These are phyloP conservation scores for Bagarius yarrelli DNA, from an alignment of 2,113 vertebrate genomes.

Conservation along the genomic window DNA sequence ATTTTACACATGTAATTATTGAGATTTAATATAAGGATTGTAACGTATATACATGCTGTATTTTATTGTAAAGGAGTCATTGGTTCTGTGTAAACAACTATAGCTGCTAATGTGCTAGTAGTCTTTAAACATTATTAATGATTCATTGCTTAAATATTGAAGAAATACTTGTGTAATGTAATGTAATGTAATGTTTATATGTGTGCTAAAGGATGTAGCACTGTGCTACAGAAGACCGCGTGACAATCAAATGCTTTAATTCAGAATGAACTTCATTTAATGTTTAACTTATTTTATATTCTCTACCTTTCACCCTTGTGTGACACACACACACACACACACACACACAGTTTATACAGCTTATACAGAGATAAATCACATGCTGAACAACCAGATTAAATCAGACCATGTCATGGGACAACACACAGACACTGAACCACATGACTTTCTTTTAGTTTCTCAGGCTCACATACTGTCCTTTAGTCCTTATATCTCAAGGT, in stretches of 20 bases:
- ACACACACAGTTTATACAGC: not conserved
- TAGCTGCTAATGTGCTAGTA: not conserved
- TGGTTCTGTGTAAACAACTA: not conserved
- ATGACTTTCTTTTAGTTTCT: conserved; percentile 23
- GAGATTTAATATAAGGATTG: not conserved
- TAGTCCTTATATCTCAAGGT: not conserved
- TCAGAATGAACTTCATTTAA: not conserved
- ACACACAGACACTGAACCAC: conserved; percentile 23
- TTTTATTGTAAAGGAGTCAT: not conserved
- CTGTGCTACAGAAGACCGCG: not conserved
- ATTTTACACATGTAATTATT: not conserved
- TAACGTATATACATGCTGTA: not conserved
- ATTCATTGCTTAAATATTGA: not conserved
- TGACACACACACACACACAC: not conserved
- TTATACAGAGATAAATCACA: conserved; percentile 30
- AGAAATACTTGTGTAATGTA: not conserved
- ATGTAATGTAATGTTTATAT: too few relatives aligned
- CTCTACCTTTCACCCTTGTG: not conserved
- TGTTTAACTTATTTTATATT: not conserved
- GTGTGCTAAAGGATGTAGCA: not conserved
- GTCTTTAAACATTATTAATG: not conserved
- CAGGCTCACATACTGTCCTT: not conserved
- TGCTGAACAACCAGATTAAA: conserved; percentile 37
- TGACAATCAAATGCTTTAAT: not conserved
- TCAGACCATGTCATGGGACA: conserved; percentile 29